These are phyloP conservation scores for Antedon mediterranea DNA, from an alignment of 53 echinoderm and acorn worm genomes.

Conservation along the genomic window DNA sequence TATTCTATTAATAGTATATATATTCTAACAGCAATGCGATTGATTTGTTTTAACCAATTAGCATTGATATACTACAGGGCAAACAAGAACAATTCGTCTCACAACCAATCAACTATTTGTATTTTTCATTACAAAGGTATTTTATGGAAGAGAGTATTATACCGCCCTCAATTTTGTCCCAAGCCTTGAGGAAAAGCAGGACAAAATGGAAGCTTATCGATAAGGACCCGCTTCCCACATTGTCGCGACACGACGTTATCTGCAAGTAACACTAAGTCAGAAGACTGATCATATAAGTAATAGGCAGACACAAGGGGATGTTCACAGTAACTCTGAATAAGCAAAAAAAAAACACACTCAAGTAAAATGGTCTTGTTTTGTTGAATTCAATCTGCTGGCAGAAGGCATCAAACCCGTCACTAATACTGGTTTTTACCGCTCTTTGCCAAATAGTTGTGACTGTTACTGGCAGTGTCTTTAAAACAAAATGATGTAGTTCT, in stretches of 20 bases:
- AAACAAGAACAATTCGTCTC: background rate
- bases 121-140: background rate
- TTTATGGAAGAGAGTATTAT: background rate
- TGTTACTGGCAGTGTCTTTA: too few relatives aligned
- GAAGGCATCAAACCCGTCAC: background rate
- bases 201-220: conserved; percentile 1
- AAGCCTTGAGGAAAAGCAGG: background rate
- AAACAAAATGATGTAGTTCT: too few relatives aligned
- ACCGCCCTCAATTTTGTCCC: background rate
- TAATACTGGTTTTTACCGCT: background rate
- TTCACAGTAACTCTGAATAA: background rate
- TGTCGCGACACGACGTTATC: background rate
- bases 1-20: too few relatives aligned
- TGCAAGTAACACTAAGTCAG: background rate
- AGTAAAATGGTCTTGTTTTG: background rate
- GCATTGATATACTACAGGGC: background rate
- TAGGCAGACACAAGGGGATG: background rate
- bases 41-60: background rate
- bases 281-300: background rate
- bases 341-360: background rate
- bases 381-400: background rate
- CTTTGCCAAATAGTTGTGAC: background rate
- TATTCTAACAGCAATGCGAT: too few relatives aligned
- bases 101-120: background rate
- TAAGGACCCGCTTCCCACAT: background rate